Conservation (phyloP, 2,113 vertebrate species). For the Triplophysa rosa region DNA sequence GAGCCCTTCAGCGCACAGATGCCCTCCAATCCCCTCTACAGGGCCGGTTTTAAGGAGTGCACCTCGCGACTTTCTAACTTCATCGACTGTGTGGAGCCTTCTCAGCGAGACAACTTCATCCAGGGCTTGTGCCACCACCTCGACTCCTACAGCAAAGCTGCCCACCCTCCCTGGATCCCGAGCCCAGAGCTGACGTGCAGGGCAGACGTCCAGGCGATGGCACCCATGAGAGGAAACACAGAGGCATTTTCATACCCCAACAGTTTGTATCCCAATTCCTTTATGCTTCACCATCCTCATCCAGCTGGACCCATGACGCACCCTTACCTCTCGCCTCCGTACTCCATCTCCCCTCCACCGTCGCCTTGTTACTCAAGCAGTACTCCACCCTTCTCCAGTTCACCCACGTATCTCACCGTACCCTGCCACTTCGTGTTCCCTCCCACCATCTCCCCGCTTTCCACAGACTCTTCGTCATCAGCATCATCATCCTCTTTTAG, state of each 20-base stretch:
- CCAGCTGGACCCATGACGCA: conserved; percentile 24
- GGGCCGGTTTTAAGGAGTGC: conserved; percentile 56
- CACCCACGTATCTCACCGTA: conserved; percentile 52
- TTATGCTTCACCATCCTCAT: conserved; percentile 48
- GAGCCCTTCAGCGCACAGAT: conserved; percentile 1
- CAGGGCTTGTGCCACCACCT: conserved; percentile 50
- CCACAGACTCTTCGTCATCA: conserved; percentile 40
- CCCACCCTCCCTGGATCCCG: conserved; percentile 30
- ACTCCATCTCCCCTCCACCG: conserved; percentile 59
- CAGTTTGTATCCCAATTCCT: conserved; percentile 42
- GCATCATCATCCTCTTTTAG: conserved; percentile 23
- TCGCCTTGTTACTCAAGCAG: conserved; percentile 55
- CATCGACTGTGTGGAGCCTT: conserved; percentile 53
- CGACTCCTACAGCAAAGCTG: conserved; percentile 34
- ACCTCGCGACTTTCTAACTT: conserved; percentile 50
- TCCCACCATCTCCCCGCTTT: conserved; percentile 47
- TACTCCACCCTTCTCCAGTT: conserved; percentile 48
- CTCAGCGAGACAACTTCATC: conserved; percentile 46
- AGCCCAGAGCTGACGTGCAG: conserved; percentile 17
- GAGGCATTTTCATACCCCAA: conserved; percentile 43
- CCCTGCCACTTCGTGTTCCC: conserved; percentile 58
- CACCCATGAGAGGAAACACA: conserved; percentile 6
- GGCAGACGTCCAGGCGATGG: neutral
- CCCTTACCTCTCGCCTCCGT: conserved; percentile 56
- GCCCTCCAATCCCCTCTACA: conserved; percentile 48